Evolutionary conservation across 2,888 invertebrate genomes (phyloP).

Genomic region (Dioctria rufipes): DNA sequence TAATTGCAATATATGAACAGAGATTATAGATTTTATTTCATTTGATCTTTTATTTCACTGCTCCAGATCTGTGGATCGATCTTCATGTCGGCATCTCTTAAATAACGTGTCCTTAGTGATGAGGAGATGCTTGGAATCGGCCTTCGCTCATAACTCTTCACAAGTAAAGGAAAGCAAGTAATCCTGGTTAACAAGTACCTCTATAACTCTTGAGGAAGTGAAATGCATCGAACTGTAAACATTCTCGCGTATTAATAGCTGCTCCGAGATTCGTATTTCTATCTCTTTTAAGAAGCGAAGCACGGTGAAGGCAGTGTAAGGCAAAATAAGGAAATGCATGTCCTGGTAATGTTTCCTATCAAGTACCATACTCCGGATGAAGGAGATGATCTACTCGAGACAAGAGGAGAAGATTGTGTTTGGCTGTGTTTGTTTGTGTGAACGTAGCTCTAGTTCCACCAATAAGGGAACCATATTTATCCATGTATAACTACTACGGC

Average conservation of each 20-base stretch:
- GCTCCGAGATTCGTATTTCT: background rate
- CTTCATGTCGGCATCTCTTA: no score
- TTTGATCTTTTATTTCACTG: slow-evolving; percentile 1
- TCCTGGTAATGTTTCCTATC: background rate
- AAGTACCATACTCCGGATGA: background rate
- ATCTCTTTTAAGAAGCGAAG: background rate
- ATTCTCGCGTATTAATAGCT: background rate
- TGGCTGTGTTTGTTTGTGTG: no score
- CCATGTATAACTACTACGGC: no score
- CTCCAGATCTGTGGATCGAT: no score
- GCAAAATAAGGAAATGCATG: background rate
- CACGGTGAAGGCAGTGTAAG: background rate
- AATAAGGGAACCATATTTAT: background rate
- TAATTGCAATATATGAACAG: slow-evolving; percentile 48
- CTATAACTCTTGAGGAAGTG: background rate
- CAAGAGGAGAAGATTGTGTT: no score
- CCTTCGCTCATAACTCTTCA: no score
- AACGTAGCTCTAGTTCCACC: background rate
- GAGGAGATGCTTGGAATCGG: no score
- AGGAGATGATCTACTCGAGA: slow-evolving; percentile 9
- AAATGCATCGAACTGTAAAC: slow-evolving; percentile 15
- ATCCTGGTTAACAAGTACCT: no score
- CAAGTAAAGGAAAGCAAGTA: no score
- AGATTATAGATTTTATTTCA: slow-evolving; percentile 44
- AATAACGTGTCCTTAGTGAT: no score